Conservation (phyloP, 2,888 invertebrate species). For the Leistus spinibarbis region DNA sequence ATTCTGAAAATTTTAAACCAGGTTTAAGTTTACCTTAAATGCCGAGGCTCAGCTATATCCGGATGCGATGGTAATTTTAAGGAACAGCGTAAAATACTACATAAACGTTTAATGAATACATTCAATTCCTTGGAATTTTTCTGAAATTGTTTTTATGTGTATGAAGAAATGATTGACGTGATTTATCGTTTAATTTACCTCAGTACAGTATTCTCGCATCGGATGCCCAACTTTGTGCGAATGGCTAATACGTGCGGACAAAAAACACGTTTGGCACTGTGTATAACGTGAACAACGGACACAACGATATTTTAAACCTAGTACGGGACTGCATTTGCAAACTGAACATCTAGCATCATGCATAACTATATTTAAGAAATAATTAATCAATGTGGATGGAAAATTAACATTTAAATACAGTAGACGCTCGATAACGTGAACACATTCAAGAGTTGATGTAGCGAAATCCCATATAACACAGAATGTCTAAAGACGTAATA, state of each 20-base stretch:
- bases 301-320: slow-evolving; percentile 69
- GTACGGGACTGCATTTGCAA: slow-evolving; percentile 64
- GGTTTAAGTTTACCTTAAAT: slow-evolving; percentile 55
- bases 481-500: too few species aligned
- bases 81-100: slow-evolving; percentile 49
- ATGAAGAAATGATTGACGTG: neutral
- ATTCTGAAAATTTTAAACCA: neutral
- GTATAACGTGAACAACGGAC: slow-evolving; percentile 68
- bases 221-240: slow-evolving; percentile 71
- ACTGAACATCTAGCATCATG: slow-evolving; percentile 67
- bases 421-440: too few species aligned
- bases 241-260: slow-evolving; percentile 63
- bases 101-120: slow-evolving; percentile 49
- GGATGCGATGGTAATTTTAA: slow-evolving; percentile 41
- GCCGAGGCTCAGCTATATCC: slow-evolving; percentile 47
- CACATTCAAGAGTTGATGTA: too few species aligned
- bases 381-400: too few species aligned
- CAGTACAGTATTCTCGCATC: slow-evolving; percentile 67
- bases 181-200: slow-evolving; percentile 51
- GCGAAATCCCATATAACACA: too few species aligned
- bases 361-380: slow-evolving; percentile 52
- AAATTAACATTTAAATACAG: too few species aligned
- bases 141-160: slow-evolving; percentile 40
- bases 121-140: slow-evolving; percentile 43
- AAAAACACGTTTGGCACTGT: slow-evolving; percentile 73